These are phyloP conservation scores for Amblyopsis rosae DNA, from an alignment of 2,113 vertebrate genomes.

Conservation along the genomic window DNA sequence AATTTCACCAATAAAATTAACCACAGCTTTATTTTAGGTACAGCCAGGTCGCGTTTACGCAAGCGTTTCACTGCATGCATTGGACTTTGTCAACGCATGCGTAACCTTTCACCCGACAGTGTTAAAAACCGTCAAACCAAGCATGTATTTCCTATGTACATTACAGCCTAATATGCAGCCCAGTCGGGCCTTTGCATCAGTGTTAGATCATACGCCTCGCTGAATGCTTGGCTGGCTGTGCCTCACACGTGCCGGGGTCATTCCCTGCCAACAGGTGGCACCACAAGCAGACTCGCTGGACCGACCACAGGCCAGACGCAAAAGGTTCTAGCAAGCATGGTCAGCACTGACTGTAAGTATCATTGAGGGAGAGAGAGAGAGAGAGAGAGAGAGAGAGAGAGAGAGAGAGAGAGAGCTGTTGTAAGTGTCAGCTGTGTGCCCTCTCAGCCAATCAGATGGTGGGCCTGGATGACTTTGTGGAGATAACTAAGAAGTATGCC, in stretches of 20 bases:
- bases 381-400: not conserved
- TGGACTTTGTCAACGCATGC: not conserved
- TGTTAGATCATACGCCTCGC: conserved; percentile 38
- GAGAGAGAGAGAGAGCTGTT: not conserved
- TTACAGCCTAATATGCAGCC: conserved; percentile 19
- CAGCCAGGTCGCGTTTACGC: not conserved
- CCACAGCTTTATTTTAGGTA: not conserved
- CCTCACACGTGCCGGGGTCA: conserved; percentile 24
- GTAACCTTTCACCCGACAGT: not conserved
- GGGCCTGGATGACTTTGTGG: conserved; percentile 92
- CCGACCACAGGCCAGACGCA: conserved; percentile 85
- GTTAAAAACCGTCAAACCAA: not conserved
- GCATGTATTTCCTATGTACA: not conserved
- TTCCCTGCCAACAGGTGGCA: conserved; percentile 74
- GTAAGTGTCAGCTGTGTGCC: not conserved
- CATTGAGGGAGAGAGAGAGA: not conserved
- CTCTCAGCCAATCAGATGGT: conserved; percentile 81
- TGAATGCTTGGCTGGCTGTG: conserved; percentile 11
- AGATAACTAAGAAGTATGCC: conserved; percentile 93
- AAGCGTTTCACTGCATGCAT: not conserved
- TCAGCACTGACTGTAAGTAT: conserved; percentile 87
- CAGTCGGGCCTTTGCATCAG: conserved; percentile 26
- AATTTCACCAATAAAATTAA: no score
- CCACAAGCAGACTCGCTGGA: conserved; percentile 65
- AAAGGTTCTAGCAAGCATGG: conserved; percentile 87